Percentiles rank a stretch among this genome's conserved stretches.
phyloP scores from a whole-genome alignment of 2,888 invertebrate genomes.

The Gastracanthus pulcherrimus region DNA sequence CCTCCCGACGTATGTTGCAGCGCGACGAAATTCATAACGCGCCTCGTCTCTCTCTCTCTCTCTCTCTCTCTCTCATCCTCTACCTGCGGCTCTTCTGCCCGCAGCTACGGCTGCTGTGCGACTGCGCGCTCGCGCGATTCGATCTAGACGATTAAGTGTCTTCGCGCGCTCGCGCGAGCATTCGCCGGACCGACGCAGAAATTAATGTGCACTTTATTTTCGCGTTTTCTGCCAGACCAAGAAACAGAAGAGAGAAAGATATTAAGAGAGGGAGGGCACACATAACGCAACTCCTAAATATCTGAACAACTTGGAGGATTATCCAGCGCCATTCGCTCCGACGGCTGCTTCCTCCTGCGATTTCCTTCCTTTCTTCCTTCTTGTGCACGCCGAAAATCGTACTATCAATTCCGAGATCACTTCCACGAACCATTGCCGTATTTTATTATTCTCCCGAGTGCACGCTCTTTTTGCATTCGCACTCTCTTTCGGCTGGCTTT shows the following conservation, averaged over 20 bases:
- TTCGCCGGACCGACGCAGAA: constrained; percentile 50
- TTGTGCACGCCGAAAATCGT: constrained; percentile 33
- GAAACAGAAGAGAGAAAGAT: constrained; percentile 13
- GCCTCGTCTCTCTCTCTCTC: constrained; percentile 19
- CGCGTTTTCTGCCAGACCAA: constrained; percentile 34
- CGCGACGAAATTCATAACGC: constrained; percentile 69
- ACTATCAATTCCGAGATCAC: constrained; percentile 43
- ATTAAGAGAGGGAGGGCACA: not conserved
- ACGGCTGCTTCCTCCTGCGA: constrained; percentile 52
- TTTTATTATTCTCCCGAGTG: constrained; percentile 2
- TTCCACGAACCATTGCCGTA: constrained; percentile 15
- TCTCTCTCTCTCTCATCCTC: not conserved
- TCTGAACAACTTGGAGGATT: constrained; percentile 48
- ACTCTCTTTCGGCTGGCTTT: not conserved
- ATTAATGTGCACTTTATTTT: constrained; percentile 58
- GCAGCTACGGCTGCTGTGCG: constrained; percentile 9
- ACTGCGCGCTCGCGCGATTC: constrained; percentile 65
- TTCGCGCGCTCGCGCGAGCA: constrained; percentile 62
- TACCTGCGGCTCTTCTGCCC: not conserved
- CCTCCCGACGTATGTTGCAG: constrained; percentile 24
- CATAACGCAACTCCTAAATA: constrained; percentile 43
- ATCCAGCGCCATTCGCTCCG: constrained; percentile 6
- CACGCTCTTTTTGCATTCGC: not conserved
- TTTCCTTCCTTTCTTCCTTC: constrained; percentile 17
- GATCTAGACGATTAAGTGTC: constrained; percentile 73